Base-by-base conservation (phyloP, 2,888 invertebrate species). In the Lepetodrilus schrolli region DNA sequence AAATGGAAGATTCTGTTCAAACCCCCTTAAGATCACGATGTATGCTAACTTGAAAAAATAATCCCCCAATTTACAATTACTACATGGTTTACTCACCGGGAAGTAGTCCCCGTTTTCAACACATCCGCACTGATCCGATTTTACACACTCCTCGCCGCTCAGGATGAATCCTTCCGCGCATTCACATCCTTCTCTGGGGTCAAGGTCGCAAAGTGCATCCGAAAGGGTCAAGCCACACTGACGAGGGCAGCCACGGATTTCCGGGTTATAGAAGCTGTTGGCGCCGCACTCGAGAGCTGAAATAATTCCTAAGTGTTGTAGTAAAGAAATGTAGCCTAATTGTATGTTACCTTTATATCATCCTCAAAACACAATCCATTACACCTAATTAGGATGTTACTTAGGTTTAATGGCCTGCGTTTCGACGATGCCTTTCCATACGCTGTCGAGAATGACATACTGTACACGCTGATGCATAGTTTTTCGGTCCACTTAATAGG, bases 121-220 rank as follows among this genome's bases (percentile, higher is more conserved):
- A 76, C 89, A 89, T 71, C 83, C 84, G 79, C 84, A 84, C 10
- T 81, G 70, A 10, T 73, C 74, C 23, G 72, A 50, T n/a, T 20
- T 30, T 5, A 84, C 80, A 73, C 84, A 84, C 23, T 70, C 47
- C 7, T 58, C 49, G 2, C 74, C 79, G 72, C 78, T 79, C 4
- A 78, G 72, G 0, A 87, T 83, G 74, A 80, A 87, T 34, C 88
- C 88, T 3, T 79, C 71, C 66, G 85, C 83, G 75, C 89, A 89
- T 50, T 78, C 77, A 74, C 89, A 89, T 4, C 88, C 87, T 73
- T 88, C 80, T n/a, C 73, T 72, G 3, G 34, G 34, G 20, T 70
- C 74, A 8, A 76, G 34, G 20, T 51, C 58, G 49, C 79, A 79
- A 1, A 37, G 70, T 13, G 34, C 47, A 2, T 66, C 34, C 0